phyloP scores from a whole-genome alignment of 1,140 invertebrate genomes.

The Psilanteris sp. region DNA sequence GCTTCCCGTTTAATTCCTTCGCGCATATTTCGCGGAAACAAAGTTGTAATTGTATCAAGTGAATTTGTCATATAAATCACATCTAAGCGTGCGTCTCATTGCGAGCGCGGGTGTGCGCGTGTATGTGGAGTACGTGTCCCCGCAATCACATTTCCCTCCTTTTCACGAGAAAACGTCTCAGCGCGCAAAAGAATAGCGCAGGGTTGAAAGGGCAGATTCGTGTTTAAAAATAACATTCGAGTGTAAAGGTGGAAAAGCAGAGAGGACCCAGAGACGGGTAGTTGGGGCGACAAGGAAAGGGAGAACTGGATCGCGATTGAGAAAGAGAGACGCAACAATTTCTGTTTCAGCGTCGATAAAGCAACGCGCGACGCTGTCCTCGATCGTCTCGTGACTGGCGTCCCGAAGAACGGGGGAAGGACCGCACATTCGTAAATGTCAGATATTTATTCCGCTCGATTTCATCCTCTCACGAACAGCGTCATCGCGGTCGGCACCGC shows the following conservation, averaged over 20 bases:
- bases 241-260: background rate
- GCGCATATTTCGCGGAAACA: slow-evolving; percentile 31
- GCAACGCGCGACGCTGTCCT: slow-evolving; percentile 32
- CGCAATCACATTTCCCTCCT: slow-evolving; percentile 38
- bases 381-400: slow-evolving; percentile 47
- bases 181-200: slow-evolving; percentile 43
- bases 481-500: slow-evolving; percentile 21
- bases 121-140: background rate
- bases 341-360: slow-evolving; percentile 40
- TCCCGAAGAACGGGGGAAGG: background rate
- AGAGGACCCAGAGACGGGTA: background rate
- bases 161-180: slow-evolving; percentile 40
- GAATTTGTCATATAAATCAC: slow-evolving; percentile 55
- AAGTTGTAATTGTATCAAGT: slow-evolving; percentile 45
- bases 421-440: slow-evolving; percentile 59
- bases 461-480: slow-evolving; percentile 52
- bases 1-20: slow-evolving; percentile 44
- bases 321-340: slow-evolving; percentile 10
- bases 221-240: slow-evolving; percentile 47
- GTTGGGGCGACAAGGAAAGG: background rate
- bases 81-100: slow-evolving; percentile 1
- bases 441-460: slow-evolving; percentile 63
- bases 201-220: slow-evolving; percentile 50
- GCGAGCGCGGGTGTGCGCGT: background rate
- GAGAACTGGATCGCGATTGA: no score